These are phyloP conservation scores for Caerostris darwini DNA, from an alignment of 1,140 invertebrate genomes.

Conservation along the genomic window DNA sequence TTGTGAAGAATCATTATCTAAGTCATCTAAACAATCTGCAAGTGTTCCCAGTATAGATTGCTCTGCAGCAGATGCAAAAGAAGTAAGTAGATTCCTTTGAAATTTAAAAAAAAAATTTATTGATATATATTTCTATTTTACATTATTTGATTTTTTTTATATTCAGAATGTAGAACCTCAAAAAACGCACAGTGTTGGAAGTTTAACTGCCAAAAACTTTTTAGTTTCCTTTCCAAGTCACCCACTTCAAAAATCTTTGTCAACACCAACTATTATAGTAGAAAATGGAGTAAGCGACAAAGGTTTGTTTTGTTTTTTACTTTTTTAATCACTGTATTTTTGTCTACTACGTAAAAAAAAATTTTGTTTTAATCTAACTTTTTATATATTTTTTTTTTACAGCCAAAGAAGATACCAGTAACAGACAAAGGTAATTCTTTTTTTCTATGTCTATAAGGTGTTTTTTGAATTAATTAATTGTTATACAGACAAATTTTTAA, in stretches of 20 bases:
- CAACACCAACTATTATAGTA: slow-evolving; percentile 92
- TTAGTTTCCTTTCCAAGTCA: slow-evolving; percentile 62
- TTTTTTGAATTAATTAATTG: too few relatives aligned
- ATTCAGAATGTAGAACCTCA: slow-evolving; percentile 73
- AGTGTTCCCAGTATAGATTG: slow-evolving; percentile 68
- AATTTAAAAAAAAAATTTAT: background rate
- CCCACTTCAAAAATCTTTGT: slow-evolving; percentile 92
- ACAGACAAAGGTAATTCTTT: slow-evolving; percentile 68
- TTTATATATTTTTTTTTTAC: slow-evolving; percentile 28
- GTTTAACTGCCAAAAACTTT: slow-evolving; percentile 67
- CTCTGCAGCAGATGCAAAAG: slow-evolving; percentile 64
- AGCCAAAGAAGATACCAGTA: slow-evolving; percentile 74
- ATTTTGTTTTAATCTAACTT: background rate
- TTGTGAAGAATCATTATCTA: slow-evolving; percentile 75
- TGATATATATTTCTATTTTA: background rate
- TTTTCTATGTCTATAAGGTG: background rate
- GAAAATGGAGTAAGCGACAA: slow-evolving; percentile 83
- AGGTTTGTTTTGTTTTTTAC: slow-evolving; percentile 23
- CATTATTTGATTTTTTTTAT: background rate
- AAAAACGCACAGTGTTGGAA: slow-evolving; percentile 74
- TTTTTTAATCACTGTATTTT: background rate
- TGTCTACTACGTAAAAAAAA: background rate
- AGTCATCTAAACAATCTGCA: slow-evolving; percentile 74
- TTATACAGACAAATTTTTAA: too few relatives aligned
- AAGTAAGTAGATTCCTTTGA: slow-evolving; percentile 10